Conservation (phyloP, 1,140 invertebrate species). For the Apis cerana region DNA sequence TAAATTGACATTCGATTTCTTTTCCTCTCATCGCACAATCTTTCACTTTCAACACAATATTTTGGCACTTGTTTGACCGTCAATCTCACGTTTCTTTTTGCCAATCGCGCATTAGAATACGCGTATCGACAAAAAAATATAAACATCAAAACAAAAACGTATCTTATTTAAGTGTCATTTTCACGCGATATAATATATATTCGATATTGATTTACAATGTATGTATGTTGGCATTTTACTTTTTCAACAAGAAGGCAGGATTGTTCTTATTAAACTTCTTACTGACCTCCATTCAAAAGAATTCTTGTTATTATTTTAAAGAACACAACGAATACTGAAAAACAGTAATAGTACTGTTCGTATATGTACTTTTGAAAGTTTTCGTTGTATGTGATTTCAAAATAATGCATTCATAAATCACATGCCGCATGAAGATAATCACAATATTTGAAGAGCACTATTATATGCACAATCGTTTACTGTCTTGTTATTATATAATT, state of each 20-base stretch:
- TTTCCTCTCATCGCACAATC: neutral
- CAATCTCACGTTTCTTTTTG: neutral
- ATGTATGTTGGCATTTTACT: neutral
- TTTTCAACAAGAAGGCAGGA: neutral
- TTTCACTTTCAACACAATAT: slow-evolving; percentile 4
- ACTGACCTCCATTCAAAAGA: neutral
- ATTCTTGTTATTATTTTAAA: neutral
- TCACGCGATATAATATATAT: neutral
- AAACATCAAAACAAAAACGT: neutral
- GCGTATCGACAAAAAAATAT: neutral
- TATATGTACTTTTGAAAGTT: neutral
- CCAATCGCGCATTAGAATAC: neutral
- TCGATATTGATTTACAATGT: neutral
- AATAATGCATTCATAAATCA: neutral
- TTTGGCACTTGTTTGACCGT: slow-evolving; percentile 39
- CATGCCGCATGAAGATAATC: neutral
- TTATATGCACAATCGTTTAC: neutral
- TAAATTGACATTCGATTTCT: neutral
- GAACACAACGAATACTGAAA: slow-evolving; percentile 16
- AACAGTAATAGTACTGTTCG: neutral
- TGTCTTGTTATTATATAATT: neutral
- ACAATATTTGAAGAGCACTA: neutral
- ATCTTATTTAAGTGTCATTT: neutral
- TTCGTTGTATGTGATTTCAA: slow-evolving; percentile 6
- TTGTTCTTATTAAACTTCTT: neutral